Evolutionary conservation across 2,888 invertebrate genomes (phyloP).

Genomic region (Plusia festucae): DNA sequence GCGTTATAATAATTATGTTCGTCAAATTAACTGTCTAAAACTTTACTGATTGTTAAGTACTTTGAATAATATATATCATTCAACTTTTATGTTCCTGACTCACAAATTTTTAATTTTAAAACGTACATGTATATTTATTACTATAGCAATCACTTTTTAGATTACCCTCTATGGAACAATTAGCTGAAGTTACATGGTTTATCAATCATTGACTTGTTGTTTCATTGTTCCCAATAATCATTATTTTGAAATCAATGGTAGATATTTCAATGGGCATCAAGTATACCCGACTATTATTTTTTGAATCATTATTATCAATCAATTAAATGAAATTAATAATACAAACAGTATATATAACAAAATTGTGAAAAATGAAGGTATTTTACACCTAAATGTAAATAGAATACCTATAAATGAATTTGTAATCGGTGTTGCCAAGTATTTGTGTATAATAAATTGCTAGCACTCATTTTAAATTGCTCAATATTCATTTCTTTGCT

Average conservation of each 20-base stretch:
- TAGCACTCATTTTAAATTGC: constrained; percentile 32
- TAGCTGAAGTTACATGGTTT: background rate
- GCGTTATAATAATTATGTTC: constrained; percentile 2
- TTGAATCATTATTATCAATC: constrained; percentile 6
- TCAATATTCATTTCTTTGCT: constrained; percentile 29
- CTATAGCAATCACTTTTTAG: background rate
- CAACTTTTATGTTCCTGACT: background rate
- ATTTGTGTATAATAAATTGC: constrained; percentile 27
- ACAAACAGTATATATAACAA: constrained; percentile 9
- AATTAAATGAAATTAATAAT: background rate
- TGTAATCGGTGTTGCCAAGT: constrained; percentile 21
- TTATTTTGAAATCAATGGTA: background rate
- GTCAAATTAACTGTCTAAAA: background rate
- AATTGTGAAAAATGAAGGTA: background rate
- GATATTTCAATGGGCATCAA: constrained; percentile 8
- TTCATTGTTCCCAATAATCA: background rate
- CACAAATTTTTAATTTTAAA: background rate
- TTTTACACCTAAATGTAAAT: constrained; percentile 2
- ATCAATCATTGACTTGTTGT: background rate
- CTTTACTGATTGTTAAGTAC: background rate
- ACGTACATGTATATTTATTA: background rate
- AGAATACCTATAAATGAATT: constrained; percentile 5
- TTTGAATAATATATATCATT: background rate
- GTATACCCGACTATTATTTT: background rate
- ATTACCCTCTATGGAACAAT: background rate